Conservation (phyloP, 92 coral and sea anemone species). For the Nematostella vectensis region DNA sequence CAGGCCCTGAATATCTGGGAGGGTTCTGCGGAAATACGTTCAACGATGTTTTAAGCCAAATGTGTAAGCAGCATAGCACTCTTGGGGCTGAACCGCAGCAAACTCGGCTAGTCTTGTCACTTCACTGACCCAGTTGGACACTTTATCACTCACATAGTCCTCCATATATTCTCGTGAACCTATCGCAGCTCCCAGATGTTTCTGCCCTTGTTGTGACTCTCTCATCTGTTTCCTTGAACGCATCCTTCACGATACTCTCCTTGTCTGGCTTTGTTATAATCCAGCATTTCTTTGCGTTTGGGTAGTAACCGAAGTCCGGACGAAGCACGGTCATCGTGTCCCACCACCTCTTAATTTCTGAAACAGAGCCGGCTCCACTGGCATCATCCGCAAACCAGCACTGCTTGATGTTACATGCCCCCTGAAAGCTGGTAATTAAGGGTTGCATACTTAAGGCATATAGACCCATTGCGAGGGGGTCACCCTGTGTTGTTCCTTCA, state of each 20-base stretch:
- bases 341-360: constrained; percentile 23
- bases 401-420: constrained; percentile 8
- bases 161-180: constrained; percentile 34
- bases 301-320: constrained; percentile 17
- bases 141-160: constrained; percentile 12
- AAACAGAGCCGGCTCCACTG: constrained; percentile 13
- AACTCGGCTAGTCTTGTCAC: constrained; percentile 8
- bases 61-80: constrained; percentile 19
- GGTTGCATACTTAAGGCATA: constrained; percentile 15
- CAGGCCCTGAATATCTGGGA: constrained; percentile 9
- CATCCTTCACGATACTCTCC: constrained; percentile 6
- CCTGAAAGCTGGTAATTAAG: constrained; percentile 16
- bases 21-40: constrained; percentile 13
- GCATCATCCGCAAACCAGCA: constrained; percentile 37
- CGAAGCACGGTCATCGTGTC: constrained; percentile 11
- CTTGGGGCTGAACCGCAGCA: constrained; percentile 12
- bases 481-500: constrained; percentile 25
- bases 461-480: too few relatives aligned
- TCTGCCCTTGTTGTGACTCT: constrained; percentile 7
- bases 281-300: constrained; percentile 28
- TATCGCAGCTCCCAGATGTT: constrained; percentile 26
- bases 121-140: constrained; percentile 12
- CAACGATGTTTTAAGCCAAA: too few relatives aligned
- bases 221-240: constrained; percentile 6
- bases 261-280: constrained; percentile 22